A percentile compares a stretch with the other conserved stretches of the same genome.
These are phyloP conservation scores for Tupiocoris notatus DNA, from an alignment of 2,888 invertebrate genomes.

Conservation along the genomic window DNA sequence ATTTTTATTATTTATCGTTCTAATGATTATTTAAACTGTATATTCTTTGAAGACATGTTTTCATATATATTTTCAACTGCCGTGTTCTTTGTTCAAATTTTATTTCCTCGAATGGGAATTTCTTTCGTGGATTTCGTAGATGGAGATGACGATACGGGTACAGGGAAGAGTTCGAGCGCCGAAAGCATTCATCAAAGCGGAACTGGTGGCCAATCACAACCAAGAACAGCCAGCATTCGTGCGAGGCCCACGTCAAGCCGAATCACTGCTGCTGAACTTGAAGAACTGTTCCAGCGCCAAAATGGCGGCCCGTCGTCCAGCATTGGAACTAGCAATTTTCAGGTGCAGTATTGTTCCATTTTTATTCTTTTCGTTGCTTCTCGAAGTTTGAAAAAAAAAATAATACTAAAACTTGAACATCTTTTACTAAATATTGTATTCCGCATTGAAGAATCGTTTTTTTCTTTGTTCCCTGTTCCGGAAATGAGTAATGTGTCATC, in stretches of 20 bases:
- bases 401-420: too few species aligned
- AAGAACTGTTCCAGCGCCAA: conserved; percentile 88
- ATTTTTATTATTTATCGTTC: background rate
- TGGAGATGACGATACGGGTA: conserved; percentile 53
- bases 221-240: conserved; percentile 87
- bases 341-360: too few species aligned
- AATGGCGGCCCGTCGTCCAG: conserved; percentile 63
- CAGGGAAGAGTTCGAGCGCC: conserved; percentile 58
- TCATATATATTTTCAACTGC: too few species aligned
- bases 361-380: too few species aligned
- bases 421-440: too few species aligned
- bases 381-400: too few species aligned
- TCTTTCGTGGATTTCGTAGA: conserved; percentile 55
- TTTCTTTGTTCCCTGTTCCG: too few species aligned
- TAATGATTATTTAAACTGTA: background rate
- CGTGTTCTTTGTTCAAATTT: too few species aligned
- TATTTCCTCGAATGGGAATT: too few species aligned
- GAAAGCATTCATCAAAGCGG: conserved; percentile 66
- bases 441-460: too few species aligned
- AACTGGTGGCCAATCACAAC: conserved; percentile 56
- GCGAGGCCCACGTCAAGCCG: conserved; percentile 82
- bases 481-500: too few species aligned
- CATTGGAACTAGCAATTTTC: conserved; percentile 49
- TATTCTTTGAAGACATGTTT: too few species aligned
- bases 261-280: conserved; percentile 86